These are phyloP conservation scores for Bombus vancouverensis DNA, from an alignment of 1,140 invertebrate genomes.

Conservation along the genomic window DNA sequence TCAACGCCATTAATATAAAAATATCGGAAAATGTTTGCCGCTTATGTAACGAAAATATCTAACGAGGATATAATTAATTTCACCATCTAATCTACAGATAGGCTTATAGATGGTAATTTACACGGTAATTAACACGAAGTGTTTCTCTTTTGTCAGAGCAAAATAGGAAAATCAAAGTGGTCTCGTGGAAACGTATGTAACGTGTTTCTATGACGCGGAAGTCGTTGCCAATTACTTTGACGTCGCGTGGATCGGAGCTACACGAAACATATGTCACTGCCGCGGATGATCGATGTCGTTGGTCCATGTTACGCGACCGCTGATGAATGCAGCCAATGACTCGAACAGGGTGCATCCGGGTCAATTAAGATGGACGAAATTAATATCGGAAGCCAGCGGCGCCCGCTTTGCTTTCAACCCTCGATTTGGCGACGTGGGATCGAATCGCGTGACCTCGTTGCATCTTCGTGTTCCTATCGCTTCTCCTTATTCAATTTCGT, in stretches of 20 bases:
- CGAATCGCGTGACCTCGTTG: neutral
- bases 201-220: constrained; percentile 24
- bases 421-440: neutral
- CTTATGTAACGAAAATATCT: no score
- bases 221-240: constrained; percentile 20
- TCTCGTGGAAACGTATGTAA: neutral
- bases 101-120: no score
- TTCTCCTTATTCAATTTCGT: neutral
- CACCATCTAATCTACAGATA: no score
- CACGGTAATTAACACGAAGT: no score
- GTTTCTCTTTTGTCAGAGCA: no score
- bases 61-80: no score
- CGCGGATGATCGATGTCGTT: constrained; percentile 14
- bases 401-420: neutral
- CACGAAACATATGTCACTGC: constrained; percentile 11
- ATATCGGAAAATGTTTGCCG: no score
- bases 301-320: neutral
- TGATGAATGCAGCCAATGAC: constrained; percentile 21
- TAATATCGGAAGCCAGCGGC: constrained; percentile 13
- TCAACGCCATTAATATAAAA: no score
- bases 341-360: constrained; percentile 17
- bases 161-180: neutral
- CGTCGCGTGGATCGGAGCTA: neutral
- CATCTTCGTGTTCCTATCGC: neutral
- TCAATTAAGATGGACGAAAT: constrained; percentile 41